Conservation (phyloP, 1,140 invertebrate genomes). For the Scaptomyza montana region DNA sequence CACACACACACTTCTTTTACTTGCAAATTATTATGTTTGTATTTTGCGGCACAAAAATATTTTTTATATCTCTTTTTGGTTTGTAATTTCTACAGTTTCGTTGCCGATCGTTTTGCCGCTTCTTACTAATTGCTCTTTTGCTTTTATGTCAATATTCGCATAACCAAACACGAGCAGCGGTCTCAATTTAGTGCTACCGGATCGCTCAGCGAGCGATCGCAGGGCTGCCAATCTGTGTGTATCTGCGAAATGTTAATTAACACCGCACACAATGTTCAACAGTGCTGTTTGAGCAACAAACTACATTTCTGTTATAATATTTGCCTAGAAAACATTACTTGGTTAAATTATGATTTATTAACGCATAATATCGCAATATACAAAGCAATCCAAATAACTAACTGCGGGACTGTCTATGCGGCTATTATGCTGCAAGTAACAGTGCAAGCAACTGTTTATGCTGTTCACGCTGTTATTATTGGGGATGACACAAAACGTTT, state of each 20-base stretch:
- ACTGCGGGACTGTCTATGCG: neutral
- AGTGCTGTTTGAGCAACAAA: constrained; percentile 6
- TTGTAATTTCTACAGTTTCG: constrained; percentile 29
- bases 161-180: constrained; percentile 49
- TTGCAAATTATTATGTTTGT: constrained; percentile 19
- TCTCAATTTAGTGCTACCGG: constrained; percentile 49
- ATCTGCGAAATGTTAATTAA: constrained; percentile 15
- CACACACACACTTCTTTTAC: constrained; percentile 23
- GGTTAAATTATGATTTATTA: neutral
- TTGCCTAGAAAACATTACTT: neutral
- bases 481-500: constrained; percentile 17
- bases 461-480: constrained; percentile 22
- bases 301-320: neutral
- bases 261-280: constrained; percentile 15
- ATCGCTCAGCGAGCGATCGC: constrained; percentile 28
- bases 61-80: constrained; percentile 12
- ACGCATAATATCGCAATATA: neutral
- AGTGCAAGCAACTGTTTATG: constrained; percentile 10
- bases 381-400: neutral
- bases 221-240: constrained; percentile 21
- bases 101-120: constrained; percentile 31
- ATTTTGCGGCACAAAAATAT: constrained; percentile 25
- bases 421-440: constrained; percentile 1
- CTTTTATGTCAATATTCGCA: constrained; percentile 65
- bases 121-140: constrained; percentile 42